A percentile compares a stretch with the other conserved stretches of the same genome.
Conservation (phyloP, 2,888 invertebrate species). For the Emmelina monodactyla region DNA sequence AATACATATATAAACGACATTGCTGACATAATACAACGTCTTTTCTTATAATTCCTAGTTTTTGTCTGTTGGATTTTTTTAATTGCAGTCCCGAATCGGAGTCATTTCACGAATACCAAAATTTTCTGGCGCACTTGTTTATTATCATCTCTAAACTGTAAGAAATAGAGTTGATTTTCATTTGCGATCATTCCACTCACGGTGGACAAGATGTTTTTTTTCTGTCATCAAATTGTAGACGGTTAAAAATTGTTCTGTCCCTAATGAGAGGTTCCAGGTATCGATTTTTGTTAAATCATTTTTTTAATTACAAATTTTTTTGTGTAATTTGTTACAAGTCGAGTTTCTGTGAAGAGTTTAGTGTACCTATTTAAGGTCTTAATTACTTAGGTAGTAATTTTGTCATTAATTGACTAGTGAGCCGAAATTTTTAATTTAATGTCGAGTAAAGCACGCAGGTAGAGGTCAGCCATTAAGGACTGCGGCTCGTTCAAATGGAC, state of each 20-base stretch:
- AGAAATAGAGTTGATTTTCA: background rate
- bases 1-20: background rate
- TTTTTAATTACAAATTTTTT: background rate
- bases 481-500: no score
- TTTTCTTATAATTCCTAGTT: constrained; percentile 16
- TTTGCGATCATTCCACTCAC: background rate
- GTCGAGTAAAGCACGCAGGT: no score
- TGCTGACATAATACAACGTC: no score
- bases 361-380: no score
- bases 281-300: background rate
- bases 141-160: no score
- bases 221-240: background rate
- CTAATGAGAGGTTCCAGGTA: background rate
- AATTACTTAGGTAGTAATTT: no score
- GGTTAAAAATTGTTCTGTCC: background rate
- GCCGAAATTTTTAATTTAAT: no score
- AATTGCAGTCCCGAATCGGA: constrained; percentile 21
- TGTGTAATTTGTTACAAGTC: no score
- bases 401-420: no score
- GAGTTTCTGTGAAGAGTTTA: no score
- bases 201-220: background rate
- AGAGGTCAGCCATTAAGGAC: no score
- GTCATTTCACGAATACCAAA: constrained; percentile 17
- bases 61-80: constrained; percentile 24
- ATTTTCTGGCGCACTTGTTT: background rate